Conservation (phyloP, 23 tunicate species). For the Ascidia mentula region DNA sequence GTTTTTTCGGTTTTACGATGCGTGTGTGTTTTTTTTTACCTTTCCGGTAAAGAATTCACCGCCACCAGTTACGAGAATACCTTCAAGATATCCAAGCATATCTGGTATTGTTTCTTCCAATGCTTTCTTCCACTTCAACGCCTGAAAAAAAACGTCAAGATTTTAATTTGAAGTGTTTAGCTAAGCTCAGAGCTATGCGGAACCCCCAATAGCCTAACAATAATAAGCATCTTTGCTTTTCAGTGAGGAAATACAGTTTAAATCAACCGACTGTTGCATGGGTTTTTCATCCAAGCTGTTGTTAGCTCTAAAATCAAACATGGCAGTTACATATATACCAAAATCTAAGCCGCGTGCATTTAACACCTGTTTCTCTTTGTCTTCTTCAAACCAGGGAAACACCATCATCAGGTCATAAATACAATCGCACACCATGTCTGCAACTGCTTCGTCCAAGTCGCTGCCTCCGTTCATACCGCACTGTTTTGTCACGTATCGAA, state of each 20-base stretch:
- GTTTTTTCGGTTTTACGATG: no score
- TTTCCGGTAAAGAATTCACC: background rate
- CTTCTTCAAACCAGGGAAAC: constrained; percentile 22
- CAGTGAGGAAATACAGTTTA: no score
- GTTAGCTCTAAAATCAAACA: background rate
- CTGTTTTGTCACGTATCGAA: constrained; percentile 11
- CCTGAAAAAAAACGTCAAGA: background rate
- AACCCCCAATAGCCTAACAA: no score
- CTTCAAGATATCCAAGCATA: background rate
- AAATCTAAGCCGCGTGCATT: background rate
- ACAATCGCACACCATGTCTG: constrained; percentile 24
- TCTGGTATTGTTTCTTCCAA: constrained; percentile 1
- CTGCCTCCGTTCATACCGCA: constrained; percentile 6
- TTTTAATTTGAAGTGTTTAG: no score
- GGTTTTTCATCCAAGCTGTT: no score
- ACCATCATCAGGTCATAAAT: constrained; percentile 18
- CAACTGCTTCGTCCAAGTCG: constrained; percentile 16
- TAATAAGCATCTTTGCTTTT: no score
- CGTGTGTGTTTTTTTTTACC: no score
- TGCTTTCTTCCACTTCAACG: constrained; percentile 1
- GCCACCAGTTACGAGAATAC: background rate
- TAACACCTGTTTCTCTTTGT: constrained; percentile 8
- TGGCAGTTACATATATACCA: background rate
- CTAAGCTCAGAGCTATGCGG: no score
- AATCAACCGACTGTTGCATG: no score